Evolutionary conservation across 64 coral and sea anemone species (phyloP), one percentile per base, ranked within the genome.

Genomic region (Stylophora pistillata): DNA sequence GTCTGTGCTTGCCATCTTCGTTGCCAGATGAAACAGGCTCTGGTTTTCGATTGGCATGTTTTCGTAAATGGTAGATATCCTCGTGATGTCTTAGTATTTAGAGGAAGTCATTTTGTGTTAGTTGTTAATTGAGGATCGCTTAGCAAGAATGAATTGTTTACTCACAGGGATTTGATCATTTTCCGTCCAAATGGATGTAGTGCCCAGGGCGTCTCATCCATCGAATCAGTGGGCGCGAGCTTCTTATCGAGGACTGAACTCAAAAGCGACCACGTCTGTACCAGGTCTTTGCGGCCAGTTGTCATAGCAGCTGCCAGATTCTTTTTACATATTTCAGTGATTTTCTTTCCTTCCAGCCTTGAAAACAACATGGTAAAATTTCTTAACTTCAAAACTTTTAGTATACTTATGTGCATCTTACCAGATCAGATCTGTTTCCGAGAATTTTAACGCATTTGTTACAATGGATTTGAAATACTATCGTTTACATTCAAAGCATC

Each of bases 201-300:
- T 66, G 97, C 97, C 97, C 97, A 99, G 25, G 97, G 97, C 29
- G 93, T 73, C 52, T 95, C 93, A 14, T 95, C 94, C 80, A 92
- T 73, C 34, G 74, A 90, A 59, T 80, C 75, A 34, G 90, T 70
- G 21, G 91, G 90, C 18, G 93, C 82, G 23, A 99, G 77, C n/a
- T 95, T 93, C 55, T 73, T 76, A 62, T 99, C 88, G 64, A 99
- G 74, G 2, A 99, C 90, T 31, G 93, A 79, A 37, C 89, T 92
- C 37, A 99, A 88, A 23, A 99, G 66, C 47, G 97, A 99, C 97
- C 97, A 99, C 20, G 97, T 93, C 71, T 99, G 97, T 20, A 99
- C 93, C 63, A 99, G 77, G 78, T 99, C 97, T 28, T 71, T 74
- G 7, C 97, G 97, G 30, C 97, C 97, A 18, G 89, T 88, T 81